Conservation (phyloP, 2,113 vertebrate genomes). For the Nothobranchius furzeri region DNA sequence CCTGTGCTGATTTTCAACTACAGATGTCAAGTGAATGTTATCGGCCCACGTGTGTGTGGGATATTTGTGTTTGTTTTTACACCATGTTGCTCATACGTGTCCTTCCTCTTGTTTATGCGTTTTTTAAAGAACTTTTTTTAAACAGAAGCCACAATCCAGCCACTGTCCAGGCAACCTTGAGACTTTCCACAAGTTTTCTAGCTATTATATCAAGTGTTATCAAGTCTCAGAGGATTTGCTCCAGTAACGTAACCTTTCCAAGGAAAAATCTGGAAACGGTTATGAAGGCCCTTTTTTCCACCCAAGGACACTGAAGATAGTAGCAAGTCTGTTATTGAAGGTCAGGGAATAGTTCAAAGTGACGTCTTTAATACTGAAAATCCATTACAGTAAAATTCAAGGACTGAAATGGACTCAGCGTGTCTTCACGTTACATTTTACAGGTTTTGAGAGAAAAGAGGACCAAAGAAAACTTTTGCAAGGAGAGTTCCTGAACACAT, state of each 20-base stretch:
- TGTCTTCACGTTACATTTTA: slow-evolving; percentile 62
- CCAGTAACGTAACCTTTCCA: slow-evolving; percentile 7
- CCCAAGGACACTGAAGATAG: slow-evolving; percentile 31
- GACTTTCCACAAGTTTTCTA: slow-evolving; percentile 3
- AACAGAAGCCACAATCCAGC: slow-evolving; percentile 6
- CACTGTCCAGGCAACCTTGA: background rate
- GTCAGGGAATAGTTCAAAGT: slow-evolving; percentile 30
- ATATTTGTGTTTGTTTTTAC: slow-evolving; percentile 10
- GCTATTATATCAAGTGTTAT: slow-evolving; percentile 1
- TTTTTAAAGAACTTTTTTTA: background rate
- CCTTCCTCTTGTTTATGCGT: background rate
- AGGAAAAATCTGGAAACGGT: slow-evolving; percentile 50
- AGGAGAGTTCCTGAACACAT: slow-evolving; percentile 42
- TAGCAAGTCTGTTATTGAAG: slow-evolving; percentile 55
- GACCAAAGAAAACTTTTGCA: slow-evolving; percentile 48
- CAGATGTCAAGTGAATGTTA: slow-evolving; percentile 36
- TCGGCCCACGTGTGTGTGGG: slow-evolving; percentile 17
- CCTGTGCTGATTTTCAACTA: slow-evolving; percentile 56
- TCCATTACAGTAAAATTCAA: slow-evolving; percentile 55
- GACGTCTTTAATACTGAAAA: slow-evolving; percentile 57
- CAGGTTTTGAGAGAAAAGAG: slow-evolving; percentile 42
- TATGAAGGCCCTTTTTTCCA: slow-evolving; percentile 14
- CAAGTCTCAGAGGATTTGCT: slow-evolving; percentile 1
- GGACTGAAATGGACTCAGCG: slow-evolving; percentile 40
- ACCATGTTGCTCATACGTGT: background rate